A percentile compares a stretch with the other conserved stretches of the same genome.
Evolutionary conservation across 2,113 vertebrate species (phyloP).

Genomic region (Chamaetylas fuelleborni): DNA sequence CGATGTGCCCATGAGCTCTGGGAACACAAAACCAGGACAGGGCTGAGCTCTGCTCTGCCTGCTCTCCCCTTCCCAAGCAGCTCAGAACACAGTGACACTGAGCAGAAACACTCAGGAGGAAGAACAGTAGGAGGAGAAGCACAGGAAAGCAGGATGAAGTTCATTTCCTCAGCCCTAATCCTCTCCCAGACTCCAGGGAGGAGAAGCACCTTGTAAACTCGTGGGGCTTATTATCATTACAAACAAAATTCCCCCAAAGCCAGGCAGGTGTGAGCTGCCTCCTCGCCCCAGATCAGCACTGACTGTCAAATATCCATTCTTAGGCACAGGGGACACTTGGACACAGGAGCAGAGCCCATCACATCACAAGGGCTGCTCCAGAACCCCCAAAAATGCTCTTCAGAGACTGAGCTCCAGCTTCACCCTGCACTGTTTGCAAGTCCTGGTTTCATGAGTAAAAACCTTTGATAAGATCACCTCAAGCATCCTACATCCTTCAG

Average conservation of each 20-base stretch:
- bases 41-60: not conserved
- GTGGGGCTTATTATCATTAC: not conserved
- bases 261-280: not conserved
- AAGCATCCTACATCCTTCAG: not conserved
- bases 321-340: not conserved
- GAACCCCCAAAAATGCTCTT: not conserved
- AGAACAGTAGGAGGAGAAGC: not conserved
- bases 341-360: not conserved
- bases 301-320: not conserved
- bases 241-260: not conserved
- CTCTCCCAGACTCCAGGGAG: not conserved
- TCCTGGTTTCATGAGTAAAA: not conserved
- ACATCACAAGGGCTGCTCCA: not conserved
- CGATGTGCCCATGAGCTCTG: rapidly evolving
- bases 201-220: not conserved
- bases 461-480: not conserved
- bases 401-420: not conserved
- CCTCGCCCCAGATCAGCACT: not conserved
- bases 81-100: not conserved
- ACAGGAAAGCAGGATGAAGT: not conserved
- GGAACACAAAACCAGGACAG: not conserved
- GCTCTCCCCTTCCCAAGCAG: not conserved
- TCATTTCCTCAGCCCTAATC: not conserved
- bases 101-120: not conserved
- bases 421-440: not conserved